Evolutionary conservation across 2,113 vertebrate genomes (phyloP).

Genomic region (Spizaetus ornatus): DNA sequence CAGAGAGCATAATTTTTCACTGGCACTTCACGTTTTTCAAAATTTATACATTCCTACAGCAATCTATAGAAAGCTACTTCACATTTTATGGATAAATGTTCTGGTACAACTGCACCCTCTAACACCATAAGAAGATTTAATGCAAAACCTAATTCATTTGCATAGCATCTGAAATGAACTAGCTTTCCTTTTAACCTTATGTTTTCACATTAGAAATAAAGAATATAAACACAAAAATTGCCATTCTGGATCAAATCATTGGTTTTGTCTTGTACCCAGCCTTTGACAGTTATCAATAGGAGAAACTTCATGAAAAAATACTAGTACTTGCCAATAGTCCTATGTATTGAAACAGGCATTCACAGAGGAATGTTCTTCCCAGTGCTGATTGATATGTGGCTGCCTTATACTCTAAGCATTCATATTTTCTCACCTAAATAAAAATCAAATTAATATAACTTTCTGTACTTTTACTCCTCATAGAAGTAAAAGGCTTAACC

Average conservation of each 20-base stretch:
- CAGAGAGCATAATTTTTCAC: not conserved
- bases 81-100: not conserved
- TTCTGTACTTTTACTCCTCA: not conserved
- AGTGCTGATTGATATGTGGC: not conserved
- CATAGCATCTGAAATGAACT: not conserved
- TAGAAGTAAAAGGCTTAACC: not conserved
- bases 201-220: not conserved
- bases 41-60: not conserved
- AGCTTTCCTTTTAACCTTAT: not conserved
- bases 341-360: not conserved
- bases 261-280: not conserved
- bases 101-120: not conserved
- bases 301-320: not conserved
- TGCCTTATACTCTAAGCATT: not conserved
- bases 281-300: not conserved
- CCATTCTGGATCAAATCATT: not conserved
- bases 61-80: not conserved
- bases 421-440: not conserved
- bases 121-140: not conserved
- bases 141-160: not conserved
- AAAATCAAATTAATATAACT: not conserved
- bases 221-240: not conserved
- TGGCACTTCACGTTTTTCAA: not conserved
- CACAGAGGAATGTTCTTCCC: not conserved
- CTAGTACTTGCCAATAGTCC: not conserved